Evolutionary conservation across 2,797 vertebrate genomes (phyloP), one percentile per base, ranked within the genome.

Genomic region (Lateolabrax maculatus): DNA sequence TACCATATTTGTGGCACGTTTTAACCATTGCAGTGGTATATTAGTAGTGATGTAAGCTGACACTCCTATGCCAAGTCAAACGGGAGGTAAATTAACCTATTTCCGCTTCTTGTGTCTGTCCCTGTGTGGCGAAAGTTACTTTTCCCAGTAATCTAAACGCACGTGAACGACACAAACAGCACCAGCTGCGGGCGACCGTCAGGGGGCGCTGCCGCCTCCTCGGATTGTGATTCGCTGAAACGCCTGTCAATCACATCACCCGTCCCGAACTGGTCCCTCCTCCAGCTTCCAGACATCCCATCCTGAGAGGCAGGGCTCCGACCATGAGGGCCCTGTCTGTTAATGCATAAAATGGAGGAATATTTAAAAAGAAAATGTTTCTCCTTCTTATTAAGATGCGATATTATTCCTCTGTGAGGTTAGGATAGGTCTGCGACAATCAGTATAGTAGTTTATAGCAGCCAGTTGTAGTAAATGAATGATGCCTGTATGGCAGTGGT

Each of bases 191-290:
- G 0, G 0, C 2, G 12, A 0, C 79, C 90, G 6, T 57, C 5
- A 78, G 88, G 62, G 48, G 81, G 49, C 71, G 55, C 39, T 9
- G 44, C 61, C 18, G 4, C 16, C 0, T 21, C 13, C 1, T 0
- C 9, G 34, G 5, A n/a, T 49, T 61, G 27, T 57, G 49, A 2
- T 90, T 89, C 0, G 84, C 10, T 84, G 1, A 58, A 21, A 19
- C 0, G 0, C 5, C 51, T 41, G 71, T 82, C 81, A 87, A 67
- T 88, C 75, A 79, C 1, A 29, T 37, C 60, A 64, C 11, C 13
- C 15, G 39, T 18, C 21, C 44, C 12, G 3, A 15, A 1, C 13
- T n/a, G 6, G 43, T 65, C 71, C 55, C 66, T 21, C 56, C 75
- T 63, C 39, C 71, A 34, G 29, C 8, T 63, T 53, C n/a, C 62